phyloP scores from a whole-genome alignment of 2,113 vertebrate genomes.

The Cyanocitta stelleri region DNA sequence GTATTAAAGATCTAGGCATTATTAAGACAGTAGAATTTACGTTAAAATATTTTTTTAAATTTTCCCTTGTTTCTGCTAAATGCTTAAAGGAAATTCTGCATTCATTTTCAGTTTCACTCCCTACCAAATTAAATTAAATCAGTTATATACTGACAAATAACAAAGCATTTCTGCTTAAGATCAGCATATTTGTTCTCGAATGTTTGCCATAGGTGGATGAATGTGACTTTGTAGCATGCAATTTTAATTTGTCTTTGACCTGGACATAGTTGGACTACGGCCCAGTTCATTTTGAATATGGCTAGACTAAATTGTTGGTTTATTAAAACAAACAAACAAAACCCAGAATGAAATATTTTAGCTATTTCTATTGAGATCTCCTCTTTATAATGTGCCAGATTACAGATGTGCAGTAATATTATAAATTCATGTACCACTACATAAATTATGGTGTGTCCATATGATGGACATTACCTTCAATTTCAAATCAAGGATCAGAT shows the following conservation, averaged over 20 bases:
- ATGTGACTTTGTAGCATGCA: not conserved
- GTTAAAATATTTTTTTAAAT: not conserved
- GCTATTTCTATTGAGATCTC: not conserved
- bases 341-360: not conserved
- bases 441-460: not conserved
- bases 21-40: not conserved
- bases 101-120: not conserved
- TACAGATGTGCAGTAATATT: not conserved
- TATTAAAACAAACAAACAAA: constrained; percentile 1
- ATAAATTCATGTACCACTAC: not conserved
- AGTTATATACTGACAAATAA: not conserved
- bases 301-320: not conserved
- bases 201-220: not conserved
- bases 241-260: not conserved
- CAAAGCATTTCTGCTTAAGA: not conserved
- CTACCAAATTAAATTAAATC: not conserved
- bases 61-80: not conserved
- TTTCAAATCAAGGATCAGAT: not conserved
- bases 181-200: not conserved
- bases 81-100: not conserved
- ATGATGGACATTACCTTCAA: not conserved
- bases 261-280: not conserved
- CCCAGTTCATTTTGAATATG: not conserved
- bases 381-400: not conserved
- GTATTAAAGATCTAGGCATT: not conserved